phyloP scores from a whole-genome alignment of 2,113 vertebrate species.

The Cryptoleucopteryx plumbea region DNA sequence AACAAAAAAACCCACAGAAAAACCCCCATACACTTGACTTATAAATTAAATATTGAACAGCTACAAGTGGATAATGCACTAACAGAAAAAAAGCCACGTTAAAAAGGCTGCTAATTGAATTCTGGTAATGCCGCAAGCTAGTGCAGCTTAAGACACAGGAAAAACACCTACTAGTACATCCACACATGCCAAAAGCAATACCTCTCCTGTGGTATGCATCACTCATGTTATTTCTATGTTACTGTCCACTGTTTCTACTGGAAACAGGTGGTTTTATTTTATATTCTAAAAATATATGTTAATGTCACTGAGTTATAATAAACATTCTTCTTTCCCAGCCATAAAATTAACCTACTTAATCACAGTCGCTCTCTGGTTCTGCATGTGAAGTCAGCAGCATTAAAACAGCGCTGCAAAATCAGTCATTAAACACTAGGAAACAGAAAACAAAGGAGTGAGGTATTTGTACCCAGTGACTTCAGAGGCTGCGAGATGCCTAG shows the following conservation, averaged over 20 bases:
- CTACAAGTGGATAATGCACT: not conserved
- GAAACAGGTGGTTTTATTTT: not conserved
- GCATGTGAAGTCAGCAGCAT: not conserved
- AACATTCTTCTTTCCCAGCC: not conserved
- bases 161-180: not conserved
- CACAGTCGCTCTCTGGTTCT: not conserved
- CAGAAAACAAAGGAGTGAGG: not conserved
- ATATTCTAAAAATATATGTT: not conserved
- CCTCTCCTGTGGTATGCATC: not conserved
- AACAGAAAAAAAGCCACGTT: not conserved
- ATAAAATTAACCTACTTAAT: not conserved
- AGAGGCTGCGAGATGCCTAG: not conserved
- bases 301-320: not conserved
- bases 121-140: not conserved
- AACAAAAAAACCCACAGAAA: not conserved
- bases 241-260: not conserved
- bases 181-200: not conserved
- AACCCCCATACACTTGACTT: not conserved
- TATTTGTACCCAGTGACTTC: not conserved
- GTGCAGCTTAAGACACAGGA: not conserved
- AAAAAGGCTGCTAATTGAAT: not conserved
- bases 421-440: not conserved
- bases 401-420: not conserved
- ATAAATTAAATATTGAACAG: not conserved
- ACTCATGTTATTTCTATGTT: not conserved